Base-by-base conservation (phyloP, 2,888 invertebrate genomes). In the Ophonus ardosiacus region DNA sequence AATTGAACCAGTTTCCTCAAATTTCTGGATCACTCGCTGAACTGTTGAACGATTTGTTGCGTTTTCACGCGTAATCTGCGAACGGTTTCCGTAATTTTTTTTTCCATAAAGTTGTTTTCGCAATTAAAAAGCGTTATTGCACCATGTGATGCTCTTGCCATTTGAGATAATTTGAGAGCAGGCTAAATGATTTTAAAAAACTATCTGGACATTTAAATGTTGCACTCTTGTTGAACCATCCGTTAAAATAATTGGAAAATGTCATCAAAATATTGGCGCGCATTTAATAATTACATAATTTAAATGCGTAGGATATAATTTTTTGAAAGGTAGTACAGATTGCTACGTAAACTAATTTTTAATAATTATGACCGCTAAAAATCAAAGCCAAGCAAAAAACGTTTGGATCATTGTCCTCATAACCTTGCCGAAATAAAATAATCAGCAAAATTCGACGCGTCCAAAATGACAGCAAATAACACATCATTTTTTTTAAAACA, bases 361-460 rank as follows among this genome's bases (percentile, higher is more conserved):
- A 43, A 43, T 74, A 43, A 74, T 74, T 74, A 43, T 43, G 71
- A 74, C 15, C n/a, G 68, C 31, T 31, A 68, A 68, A 68, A 15
- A 68, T 68, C 51, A 18, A 13, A 71, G 82, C 57, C 0, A 24
- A 57, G 71, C 81, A 82, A 83, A 83, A 83, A 83, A 83, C 6
- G 7, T 61, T 40, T 56, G 59, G 83, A 56, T 43, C 74, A 84
- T 84, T 84, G 84, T 40, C 84, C 84, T 84, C 31, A 84, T 84
- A 84, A 84, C 84, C 84, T 84, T 84, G 84, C 56, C 78, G 43
- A 43, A 10, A 24, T 68, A 65, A 76, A 74, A 59, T 61, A 83
- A 59, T 83, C 40, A 43, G 61, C 76, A n/a, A 40, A 84, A 78
- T 78, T 61, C 17, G 56, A 84, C 61, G n/a, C 84, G 78, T 78